Evolutionary conservation across 2,797 vertebrate genomes (phyloP).

Genomic region (Poeciliopsis paucimaculata): DNA sequence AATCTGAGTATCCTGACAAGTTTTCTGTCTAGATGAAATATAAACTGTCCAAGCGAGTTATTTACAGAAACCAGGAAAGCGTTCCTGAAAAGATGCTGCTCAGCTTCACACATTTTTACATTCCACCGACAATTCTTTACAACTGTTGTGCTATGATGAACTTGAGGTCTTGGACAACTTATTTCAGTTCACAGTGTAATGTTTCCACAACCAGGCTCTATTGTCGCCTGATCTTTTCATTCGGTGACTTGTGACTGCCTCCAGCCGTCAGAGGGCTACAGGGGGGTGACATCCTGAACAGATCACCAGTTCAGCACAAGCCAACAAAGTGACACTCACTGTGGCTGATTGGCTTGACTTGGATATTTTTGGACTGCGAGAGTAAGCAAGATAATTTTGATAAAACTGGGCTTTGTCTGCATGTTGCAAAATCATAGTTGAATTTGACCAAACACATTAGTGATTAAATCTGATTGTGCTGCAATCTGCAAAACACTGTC

Average conservation of each 20-base stretch:
- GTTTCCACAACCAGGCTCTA: background rate
- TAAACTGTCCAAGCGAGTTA: background rate
- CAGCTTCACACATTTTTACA: background rate
- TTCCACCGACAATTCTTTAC: background rate
- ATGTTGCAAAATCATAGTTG: background rate
- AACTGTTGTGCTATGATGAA: background rate
- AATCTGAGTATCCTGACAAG: background rate
- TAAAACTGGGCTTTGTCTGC: background rate
- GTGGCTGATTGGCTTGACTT: background rate
- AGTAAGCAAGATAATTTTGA: background rate
- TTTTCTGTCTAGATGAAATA: background rate
- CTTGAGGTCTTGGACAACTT: background rate
- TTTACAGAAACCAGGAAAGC: background rate
- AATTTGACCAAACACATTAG: background rate
- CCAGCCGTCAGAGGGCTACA: background rate
- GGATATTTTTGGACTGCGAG: background rate
- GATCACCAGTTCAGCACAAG: slow-evolving; percentile 1
- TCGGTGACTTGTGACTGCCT: background rate
- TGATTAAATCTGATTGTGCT: background rate
- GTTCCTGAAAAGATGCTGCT: background rate
- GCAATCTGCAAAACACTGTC: too few species aligned
- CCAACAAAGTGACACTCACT: background rate
- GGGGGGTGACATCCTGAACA: background rate
- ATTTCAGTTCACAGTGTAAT: background rate
- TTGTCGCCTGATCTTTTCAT: background rate